Base-by-base conservation (phyloP, 2,797 vertebrate genomes). In the Falco novaeseelandiae region DNA sequence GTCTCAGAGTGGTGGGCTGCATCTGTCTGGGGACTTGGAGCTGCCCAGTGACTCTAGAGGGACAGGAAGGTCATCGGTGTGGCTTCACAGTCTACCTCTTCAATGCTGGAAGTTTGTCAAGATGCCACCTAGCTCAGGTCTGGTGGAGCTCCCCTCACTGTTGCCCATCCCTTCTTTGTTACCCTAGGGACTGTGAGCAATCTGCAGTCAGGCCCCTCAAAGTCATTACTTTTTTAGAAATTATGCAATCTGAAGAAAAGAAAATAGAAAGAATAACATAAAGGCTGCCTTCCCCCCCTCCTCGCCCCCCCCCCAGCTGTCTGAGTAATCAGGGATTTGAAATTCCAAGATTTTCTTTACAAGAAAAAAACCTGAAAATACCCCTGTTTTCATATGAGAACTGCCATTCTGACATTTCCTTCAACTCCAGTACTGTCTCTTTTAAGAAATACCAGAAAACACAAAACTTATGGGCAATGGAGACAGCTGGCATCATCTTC, bases 1-100 rank as follows among this genome's bases (percentile, higher is more conserved):
- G 2, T 57, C 52, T 76, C 51, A 25, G 42, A 80, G 46, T 23
- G 36, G 7, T 61, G 73, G 86, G 80, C 29, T 80, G 49, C 81
- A 27, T 65, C 62, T 11, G 2, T 3, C 73, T 2, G 0, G 48
- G 83, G 69, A 16, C 27, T 34, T 12, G 65, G 65, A 71, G 87
- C 69, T 89, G 76, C 77, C 73, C 36, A 14, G 25, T 1, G 19
- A 4, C 49, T 59, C 62, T 9, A 4, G 5, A 44, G 51, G 48
- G 65, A 42, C 1, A 3, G 9, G 44, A 27, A 44, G 73, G 78
- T 44, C 82, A 2, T 1, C 1, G 3, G 5, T 7, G 66, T 26
- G 49, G 46, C 80, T 89, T 74, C 52, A 66, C 54, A n/a, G 3
- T 29, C 58, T 38, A 7, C 18, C 4, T 38, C 48, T 58, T 27